Conservation (phyloP, 2,888 invertebrate species). For the Chrysolina haemoptera region DNA sequence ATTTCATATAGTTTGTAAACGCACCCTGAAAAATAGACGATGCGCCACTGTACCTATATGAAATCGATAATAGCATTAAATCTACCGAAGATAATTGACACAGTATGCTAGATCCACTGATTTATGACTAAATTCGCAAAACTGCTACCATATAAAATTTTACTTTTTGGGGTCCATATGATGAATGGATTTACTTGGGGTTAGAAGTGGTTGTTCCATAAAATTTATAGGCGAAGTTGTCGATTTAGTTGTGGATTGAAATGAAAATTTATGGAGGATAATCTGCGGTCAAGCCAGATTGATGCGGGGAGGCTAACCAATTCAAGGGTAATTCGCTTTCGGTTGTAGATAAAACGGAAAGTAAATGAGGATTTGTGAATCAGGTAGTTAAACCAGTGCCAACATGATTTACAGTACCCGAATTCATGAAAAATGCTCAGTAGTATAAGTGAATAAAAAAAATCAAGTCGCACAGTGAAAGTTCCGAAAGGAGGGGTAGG, state of each 20-base stretch:
- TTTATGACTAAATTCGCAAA: conserved; percentile 39
- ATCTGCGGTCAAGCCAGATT: conserved; percentile 19
- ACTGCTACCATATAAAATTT: conserved; percentile 35
- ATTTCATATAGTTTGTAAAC: too few relatives aligned
- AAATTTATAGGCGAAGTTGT: conserved; percentile 11
- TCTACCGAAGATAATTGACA: conserved; percentile 41
- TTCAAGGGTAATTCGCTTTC: background rate
- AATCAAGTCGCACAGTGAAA: too few relatives aligned
- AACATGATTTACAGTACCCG: too few relatives aligned
- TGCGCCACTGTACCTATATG: background rate
- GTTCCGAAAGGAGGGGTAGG: too few relatives aligned
- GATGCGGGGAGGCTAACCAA: conserved; percentile 9
- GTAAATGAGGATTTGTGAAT: conserved; percentile 1
- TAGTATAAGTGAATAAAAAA: too few relatives aligned
- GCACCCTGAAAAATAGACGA: background rate
- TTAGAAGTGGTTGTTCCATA: conserved; percentile 4
- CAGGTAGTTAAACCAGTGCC: background rate
- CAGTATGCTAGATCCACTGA: conserved; percentile 33
- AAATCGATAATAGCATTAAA: conserved; percentile 45
- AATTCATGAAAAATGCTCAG: too few relatives aligned
- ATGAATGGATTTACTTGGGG: conserved; percentile 23
- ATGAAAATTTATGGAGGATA: conserved; percentile 17
- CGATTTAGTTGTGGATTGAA: conserved; percentile 12
- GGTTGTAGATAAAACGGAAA: conserved; percentile 2
- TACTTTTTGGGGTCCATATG: conserved; percentile 36